Evolutionary conservation across 2,113 vertebrate species (phyloP).

Genomic region (Parus major): DNA sequence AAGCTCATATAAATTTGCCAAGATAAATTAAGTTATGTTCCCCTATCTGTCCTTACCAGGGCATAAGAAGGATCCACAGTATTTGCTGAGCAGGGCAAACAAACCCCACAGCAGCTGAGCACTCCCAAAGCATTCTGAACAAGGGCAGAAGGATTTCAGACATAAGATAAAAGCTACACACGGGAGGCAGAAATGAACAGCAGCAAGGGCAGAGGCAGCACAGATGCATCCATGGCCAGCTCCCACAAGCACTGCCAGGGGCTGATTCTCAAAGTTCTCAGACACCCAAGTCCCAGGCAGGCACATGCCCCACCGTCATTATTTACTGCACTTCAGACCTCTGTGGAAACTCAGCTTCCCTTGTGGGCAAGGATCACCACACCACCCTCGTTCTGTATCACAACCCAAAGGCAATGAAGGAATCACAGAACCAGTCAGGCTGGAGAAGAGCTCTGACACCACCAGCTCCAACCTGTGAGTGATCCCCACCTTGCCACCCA

Average conservation of each 20-base stretch:
- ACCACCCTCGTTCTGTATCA: rapidly evolving
- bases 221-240: background rate
- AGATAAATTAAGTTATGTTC: background rate
- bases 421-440: rapidly evolving
- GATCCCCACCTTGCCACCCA: rapidly evolving
- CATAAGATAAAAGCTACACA: background rate
- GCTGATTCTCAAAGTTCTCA: background rate
- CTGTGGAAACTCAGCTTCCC: background rate
- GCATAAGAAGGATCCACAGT: background rate
- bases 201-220: background rate
- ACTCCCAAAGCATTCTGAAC: background rate
- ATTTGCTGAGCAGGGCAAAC: background rate
- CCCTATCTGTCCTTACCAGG: background rate
- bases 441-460: background rate
- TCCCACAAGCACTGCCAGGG: background rate
- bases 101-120: background rate
- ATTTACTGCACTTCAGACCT: too few species aligned
- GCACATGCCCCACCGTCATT: rapidly evolving
- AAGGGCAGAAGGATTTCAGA: background rate
- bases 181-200: background rate
- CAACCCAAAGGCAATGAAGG: rapidly evolving
- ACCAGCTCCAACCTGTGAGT: rapidly evolving
- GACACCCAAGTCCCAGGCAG: background rate
- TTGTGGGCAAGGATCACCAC: background rate
- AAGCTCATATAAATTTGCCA: background rate